Evolutionary conservation across 1,140 invertebrate species (phyloP), one percentile per base, ranked within the genome.

Genomic region (Drosophila pectinifera): DNA sequence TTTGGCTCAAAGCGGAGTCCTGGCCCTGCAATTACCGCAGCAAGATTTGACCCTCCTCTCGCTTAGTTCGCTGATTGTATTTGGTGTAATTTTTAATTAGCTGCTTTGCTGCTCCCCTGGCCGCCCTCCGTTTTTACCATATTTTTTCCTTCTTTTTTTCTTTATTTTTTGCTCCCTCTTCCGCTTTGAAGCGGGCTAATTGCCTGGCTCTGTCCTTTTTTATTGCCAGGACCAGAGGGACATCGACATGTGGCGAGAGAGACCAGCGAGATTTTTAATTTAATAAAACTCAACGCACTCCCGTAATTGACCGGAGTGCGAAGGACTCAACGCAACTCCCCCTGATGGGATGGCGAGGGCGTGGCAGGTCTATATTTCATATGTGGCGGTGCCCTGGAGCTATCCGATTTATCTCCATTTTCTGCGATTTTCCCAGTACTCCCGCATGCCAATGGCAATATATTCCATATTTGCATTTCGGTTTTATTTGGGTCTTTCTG

Each of bases 21-120:
- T 24, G 67, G 24, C 24, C 39, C 48, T 55, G 67, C 48, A 69
- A 70, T 70, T 70, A 70, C 55, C 63, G 67, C 63, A 69, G 45
- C 67, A 69, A 55, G 48, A 69, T 31, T 55, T 53, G 67, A 56
- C 63, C 67, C 63, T 45, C 36, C 34, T 36, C 39, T n/a, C 24
- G 62, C 43, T 41, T 22, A 28, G 13, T 36, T 31, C n/a, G 36
- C 10, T 46, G 70, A 61, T 73, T 73, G 56, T 62, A 53, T 54
- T 73, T 62, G 41, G 38, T 49, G 45, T 73, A 51, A 73, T 73
- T 73, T 70, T 73, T 73, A 73, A 73, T 73, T 73, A 73, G 54
- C 54, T 67, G 56, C 63, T 48, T 62, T 61, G 18, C 49, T 41
- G 24, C 28, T 39, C 24, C 0, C 38, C 24, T 26, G 4, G 8